Conservation (phyloP, 2,797 vertebrate species). For the Notamacropus eugenii region DNA sequence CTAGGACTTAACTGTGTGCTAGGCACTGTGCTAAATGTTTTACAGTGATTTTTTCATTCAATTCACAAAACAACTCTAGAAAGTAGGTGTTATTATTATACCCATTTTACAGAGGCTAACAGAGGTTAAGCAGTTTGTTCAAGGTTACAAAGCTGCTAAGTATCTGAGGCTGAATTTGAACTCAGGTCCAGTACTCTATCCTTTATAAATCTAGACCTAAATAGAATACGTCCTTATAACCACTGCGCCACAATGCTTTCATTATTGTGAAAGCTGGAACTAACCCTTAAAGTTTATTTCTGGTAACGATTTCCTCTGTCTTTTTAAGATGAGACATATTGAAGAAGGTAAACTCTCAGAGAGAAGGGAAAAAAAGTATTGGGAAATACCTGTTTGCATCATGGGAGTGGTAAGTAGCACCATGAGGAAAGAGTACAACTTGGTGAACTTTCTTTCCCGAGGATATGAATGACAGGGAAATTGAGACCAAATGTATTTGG, state of each 20-base stretch:
- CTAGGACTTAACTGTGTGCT: background rate
- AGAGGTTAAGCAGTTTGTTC: background rate
- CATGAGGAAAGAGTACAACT: background rate
- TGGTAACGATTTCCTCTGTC: background rate
- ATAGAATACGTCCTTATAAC: background rate
- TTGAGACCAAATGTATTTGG: background rate
- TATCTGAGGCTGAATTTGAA: background rate
- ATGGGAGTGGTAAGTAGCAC: background rate
- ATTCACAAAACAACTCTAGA: background rate
- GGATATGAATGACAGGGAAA: background rate
- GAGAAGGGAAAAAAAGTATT: background rate
- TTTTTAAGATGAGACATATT: constrained; percentile 17
- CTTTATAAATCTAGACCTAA: background rate
- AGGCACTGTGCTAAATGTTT: background rate
- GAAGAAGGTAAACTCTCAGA: constrained; percentile 32
- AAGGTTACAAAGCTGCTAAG: background rate
- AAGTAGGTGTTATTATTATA: background rate
- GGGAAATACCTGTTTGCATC: background rate
- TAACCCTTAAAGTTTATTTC: constrained; percentile 1
- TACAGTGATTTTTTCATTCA: background rate
- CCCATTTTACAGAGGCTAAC: background rate
- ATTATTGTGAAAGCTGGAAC: background rate
- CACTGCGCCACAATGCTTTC: background rate
- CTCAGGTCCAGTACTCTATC: background rate
- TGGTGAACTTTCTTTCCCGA: background rate